A percentile compares a stretch with the other conserved stretches of the same genome.
Evolutionary conservation across 1,140 invertebrate genomes (phyloP).

Genomic region (Aphis craccivora): DNA sequence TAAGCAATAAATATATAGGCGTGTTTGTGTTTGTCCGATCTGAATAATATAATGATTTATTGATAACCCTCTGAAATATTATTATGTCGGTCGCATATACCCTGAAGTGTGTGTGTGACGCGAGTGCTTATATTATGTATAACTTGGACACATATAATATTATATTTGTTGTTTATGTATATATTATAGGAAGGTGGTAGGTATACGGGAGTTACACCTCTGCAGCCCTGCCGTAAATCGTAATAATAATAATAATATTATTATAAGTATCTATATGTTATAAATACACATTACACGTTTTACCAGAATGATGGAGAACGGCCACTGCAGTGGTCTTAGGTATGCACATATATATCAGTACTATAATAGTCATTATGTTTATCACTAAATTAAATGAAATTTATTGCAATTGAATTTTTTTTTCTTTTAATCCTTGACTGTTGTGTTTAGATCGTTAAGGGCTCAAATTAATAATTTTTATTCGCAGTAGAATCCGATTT

Average conservation of each 20-base stretch:
- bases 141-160: neutral
- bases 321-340: neutral
- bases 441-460: too few species aligned
- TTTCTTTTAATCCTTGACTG: too few species aligned
- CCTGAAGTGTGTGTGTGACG: neutral
- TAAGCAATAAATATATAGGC: neutral
- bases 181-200: neutral
- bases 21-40: neutral
- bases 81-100: neutral
- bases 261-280: too few species aligned
- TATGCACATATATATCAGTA: too few species aligned
- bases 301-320: too few species aligned
- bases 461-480: too few species aligned
- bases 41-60: constrained; percentile 22
- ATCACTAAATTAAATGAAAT: too few species aligned
- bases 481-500: too few species aligned
- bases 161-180: neutral
- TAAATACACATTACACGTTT: too few species aligned
- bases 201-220: neutral
- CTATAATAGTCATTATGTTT: too few species aligned
- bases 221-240: neutral
- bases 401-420: too few species aligned
- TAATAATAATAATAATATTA: neutral
- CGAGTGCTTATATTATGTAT: neutral
- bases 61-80: constrained; percentile 11